Percentiles rank a stretch among this genome's conserved stretches.
Conservation (phyloP, 2,797 vertebrate species). For the Scolopax rusticola region DNA sequence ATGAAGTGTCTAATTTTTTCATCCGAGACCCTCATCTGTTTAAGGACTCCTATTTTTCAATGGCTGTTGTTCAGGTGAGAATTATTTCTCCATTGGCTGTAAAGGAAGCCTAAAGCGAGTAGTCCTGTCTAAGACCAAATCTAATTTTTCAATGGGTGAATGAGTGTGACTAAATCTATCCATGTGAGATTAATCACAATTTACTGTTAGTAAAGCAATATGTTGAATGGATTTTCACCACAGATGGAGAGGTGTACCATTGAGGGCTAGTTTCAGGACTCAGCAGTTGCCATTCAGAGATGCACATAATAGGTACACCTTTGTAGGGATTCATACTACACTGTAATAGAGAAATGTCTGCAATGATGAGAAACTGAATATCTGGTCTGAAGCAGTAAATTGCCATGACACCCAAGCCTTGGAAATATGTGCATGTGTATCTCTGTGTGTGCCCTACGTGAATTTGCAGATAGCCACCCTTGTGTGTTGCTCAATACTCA, state of each 20-base stretch:
- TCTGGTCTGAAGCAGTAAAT: not conserved
- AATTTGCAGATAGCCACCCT: not conserved
- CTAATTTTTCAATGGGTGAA: not conserved
- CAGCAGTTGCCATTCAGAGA: not conserved
- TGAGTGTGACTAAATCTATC: not conserved
- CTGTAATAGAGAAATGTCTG: not conserved
- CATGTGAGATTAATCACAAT: not conserved
- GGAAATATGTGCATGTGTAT: not conserved
- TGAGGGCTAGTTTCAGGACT: not conserved
- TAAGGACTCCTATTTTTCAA: not conserved
- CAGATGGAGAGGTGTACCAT: not conserved
- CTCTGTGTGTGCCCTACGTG: accelerated
- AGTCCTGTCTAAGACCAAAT: not conserved
- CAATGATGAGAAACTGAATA: not conserved
- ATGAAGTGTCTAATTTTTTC: not conserved
- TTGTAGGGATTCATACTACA: not conserved
- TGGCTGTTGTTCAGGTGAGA: not conserved
- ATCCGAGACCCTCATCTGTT: not conserved
- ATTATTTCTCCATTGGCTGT: not conserved
- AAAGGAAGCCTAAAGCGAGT: not conserved
- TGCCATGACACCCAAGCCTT: not conserved
- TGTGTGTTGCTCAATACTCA: not conserved
- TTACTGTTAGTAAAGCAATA: not conserved
- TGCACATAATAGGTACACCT: not conserved
- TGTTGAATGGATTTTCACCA: not conserved